These are phyloP conservation scores for Hemichromis elongatus DNA, from an alignment of 2,113 vertebrate genomes.

Conservation along the genomic window DNA sequence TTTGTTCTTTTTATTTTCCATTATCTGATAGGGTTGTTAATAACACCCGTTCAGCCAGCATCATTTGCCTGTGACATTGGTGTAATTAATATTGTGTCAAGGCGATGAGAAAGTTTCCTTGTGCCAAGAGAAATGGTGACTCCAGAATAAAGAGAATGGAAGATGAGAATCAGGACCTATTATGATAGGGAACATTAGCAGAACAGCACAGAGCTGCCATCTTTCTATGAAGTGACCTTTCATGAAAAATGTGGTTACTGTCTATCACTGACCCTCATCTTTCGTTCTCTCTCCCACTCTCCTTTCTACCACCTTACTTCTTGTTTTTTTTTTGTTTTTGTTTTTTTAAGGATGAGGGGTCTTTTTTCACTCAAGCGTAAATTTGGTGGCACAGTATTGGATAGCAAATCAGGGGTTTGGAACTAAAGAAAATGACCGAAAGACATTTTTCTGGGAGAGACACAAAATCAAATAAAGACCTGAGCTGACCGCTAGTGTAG, in stretches of 20 bases:
- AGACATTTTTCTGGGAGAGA: slow-evolving; percentile 59
- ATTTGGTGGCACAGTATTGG: slow-evolving; percentile 35
- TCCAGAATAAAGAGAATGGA: slow-evolving; percentile 48
- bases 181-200: slow-evolving; percentile 69
- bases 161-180: slow-evolving; percentile 50
- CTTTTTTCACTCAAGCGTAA: slow-evolving; percentile 28
- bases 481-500: background rate
- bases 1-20: slow-evolving; percentile 2
- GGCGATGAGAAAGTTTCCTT: slow-evolving; percentile 1
- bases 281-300: background rate
- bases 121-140: slow-evolving; percentile 19
- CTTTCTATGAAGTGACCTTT: slow-evolving; percentile 79
- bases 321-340: no score
- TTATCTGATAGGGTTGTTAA: slow-evolving; percentile 40
- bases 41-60: background rate
- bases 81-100: slow-evolving; percentile 50
- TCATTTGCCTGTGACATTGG: slow-evolving; percentile 13
- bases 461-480: slow-evolving; percentile 64
- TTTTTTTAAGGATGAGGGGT: background rate
- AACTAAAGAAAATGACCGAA: slow-evolving; percentile 64
- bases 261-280: slow-evolving; percentile 33
- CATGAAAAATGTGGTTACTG: slow-evolving; percentile 70
- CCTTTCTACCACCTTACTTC: background rate
- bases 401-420: slow-evolving; percentile 60
- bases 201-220: slow-evolving; percentile 64